Conservation (phyloP, 64 coral and sea anemone species). For the Anthopleura sola region DNA sequence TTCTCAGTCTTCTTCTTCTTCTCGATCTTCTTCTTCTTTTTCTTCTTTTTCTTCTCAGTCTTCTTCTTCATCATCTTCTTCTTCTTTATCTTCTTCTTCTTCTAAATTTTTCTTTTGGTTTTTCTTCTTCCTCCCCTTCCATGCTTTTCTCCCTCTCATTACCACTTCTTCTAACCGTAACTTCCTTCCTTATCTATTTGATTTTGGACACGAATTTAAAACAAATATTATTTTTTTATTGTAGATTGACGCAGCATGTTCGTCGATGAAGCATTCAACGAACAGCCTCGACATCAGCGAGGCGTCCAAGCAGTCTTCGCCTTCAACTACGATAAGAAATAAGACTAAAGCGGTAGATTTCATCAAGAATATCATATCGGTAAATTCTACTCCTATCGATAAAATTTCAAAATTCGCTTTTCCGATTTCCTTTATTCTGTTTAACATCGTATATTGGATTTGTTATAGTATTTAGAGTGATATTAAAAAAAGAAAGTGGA, state of each 20-base stretch:
- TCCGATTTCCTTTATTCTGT: constrained; percentile 33
- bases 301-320: neutral
- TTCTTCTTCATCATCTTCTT: no score
- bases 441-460: constrained; percentile 65
- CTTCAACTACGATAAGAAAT: neutral
- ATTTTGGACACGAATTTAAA: no score
- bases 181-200: no score
- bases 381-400: constrained; percentile 42
- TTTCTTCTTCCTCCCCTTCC: no score
- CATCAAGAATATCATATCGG: neutral
- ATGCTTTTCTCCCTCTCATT: no score
- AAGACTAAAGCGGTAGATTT: neutral
- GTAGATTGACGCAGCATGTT: neutral
- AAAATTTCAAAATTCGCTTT: constrained; percentile 45
- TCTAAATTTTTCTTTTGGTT: no score
- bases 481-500: neutral
- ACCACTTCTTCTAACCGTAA: no score
- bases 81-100: no score
- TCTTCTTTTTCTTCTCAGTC: no score
- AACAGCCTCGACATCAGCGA: neutral
- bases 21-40: no score
- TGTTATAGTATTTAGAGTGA: constrained; percentile 21
- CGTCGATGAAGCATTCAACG: neutral
- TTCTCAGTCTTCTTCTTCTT: no score
- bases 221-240: neutral